Evolutionary conservation across 53 echinoderm and acorn worm genomes (phyloP).

Genomic region (Zoroaster sp.): DNA sequence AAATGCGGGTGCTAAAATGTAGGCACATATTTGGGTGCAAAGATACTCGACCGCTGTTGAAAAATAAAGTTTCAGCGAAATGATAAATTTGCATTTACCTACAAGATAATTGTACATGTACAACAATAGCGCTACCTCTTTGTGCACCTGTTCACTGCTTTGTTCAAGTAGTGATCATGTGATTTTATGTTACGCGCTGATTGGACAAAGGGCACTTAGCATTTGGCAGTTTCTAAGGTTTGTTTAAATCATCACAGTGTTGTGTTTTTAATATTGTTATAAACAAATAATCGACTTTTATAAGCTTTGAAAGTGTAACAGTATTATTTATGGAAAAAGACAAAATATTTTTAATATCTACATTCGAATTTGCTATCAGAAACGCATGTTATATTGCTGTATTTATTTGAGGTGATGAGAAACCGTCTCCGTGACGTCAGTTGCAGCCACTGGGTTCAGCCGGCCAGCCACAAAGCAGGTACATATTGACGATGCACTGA

Average conservation of each 20-base stretch:
- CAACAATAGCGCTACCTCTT: not conserved
- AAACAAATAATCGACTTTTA: not conserved
- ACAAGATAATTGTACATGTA: not conserved
- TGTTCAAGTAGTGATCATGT: constrained; percentile 43
- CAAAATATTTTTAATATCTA: no score
- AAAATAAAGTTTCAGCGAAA: not conserved
- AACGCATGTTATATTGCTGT: not conserved
- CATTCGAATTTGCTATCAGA: no score
- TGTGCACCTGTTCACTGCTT: constrained; percentile 54
- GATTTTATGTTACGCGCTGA: constrained; percentile 12
- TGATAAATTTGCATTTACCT: no score
- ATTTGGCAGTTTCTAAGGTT: constrained; percentile 26
- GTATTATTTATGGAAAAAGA: not conserved
- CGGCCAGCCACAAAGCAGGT: constrained; percentile 56
- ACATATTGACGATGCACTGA: not conserved
- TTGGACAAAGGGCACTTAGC: constrained; percentile 45
- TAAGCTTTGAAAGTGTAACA: not conserved
- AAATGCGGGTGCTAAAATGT: not conserved
- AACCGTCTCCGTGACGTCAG: constrained; percentile 69
- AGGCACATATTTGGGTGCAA: not conserved
- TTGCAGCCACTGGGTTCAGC: constrained; percentile 49
- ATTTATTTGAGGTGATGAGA: constrained; percentile 15
- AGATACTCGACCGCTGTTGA: not conserved
- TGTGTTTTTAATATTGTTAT: not conserved
- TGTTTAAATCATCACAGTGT: not conserved